Conservation (phyloP, 2,888 invertebrate species). For the Perdita meconis region DNA sequence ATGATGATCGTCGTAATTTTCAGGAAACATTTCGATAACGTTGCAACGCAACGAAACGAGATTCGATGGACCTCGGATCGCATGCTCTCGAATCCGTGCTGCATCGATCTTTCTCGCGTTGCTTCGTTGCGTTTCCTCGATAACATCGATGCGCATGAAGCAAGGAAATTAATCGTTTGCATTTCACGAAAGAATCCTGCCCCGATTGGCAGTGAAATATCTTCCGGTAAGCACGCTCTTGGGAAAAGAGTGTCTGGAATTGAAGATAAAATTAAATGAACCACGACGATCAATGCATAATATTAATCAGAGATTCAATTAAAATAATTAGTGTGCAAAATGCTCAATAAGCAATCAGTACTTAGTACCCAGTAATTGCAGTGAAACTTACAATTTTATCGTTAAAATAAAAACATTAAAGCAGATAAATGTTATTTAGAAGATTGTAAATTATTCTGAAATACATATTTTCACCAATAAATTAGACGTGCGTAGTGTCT, state of each 20-base stretch:
- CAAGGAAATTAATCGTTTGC: constrained; percentile 19
- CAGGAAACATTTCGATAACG: constrained; percentile 21
- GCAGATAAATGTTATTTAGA: too few relatives aligned
- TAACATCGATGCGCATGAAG: constrained; percentile 27
- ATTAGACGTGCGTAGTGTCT: too few relatives aligned
- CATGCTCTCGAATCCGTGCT: neutral
- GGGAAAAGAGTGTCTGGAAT: neutral
- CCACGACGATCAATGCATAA: too few relatives aligned
- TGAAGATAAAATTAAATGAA: neutral
- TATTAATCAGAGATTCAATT: too few relatives aligned
- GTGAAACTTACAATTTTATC: too few relatives aligned
- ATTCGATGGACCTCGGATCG: constrained; percentile 9
- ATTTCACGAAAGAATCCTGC: constrained; percentile 11
- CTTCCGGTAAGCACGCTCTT: neutral
- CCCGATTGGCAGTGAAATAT: constrained; percentile 15
- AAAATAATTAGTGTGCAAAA: too few relatives aligned
- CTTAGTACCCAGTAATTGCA: too few relatives aligned
- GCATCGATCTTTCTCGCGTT: constrained; percentile 18
- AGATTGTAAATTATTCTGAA: too few relatives aligned
- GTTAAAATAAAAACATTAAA: too few relatives aligned
- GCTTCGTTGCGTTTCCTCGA: constrained; percentile 31
- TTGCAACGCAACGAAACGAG: neutral
- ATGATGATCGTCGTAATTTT: constrained; percentile 4
- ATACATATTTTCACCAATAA: too few relatives aligned
- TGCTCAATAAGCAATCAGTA: too few relatives aligned